Evolutionary conservation across 2,888 invertebrate genomes (phyloP), one percentile per base, ranked within the genome.

Genomic region (Malacosoma neustria): DNA sequence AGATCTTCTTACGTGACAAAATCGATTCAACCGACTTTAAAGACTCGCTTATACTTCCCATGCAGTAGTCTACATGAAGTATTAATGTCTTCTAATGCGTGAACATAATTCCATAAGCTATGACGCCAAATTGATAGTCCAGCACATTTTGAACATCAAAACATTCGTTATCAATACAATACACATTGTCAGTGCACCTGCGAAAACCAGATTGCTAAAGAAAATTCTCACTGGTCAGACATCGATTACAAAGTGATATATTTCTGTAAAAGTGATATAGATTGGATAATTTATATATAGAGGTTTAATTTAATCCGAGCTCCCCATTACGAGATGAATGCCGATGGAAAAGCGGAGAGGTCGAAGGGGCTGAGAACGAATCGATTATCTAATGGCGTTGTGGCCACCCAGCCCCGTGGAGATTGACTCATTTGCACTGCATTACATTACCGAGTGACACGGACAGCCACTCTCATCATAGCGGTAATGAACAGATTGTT

Each of bases 341-440:
- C 51, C 56, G 51, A 64, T 58, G 46, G 57, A 51, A 48, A 48
- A 55, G 41, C 51, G 53, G 58, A 54, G 56, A 52, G 52, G 52
- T 44, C 53, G 54, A 62, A 54, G 59, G 60, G 54, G 49, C 55
- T 55, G 62, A 63, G 62, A 70, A 72, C 63, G 64, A 77, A 80
- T 81, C 79, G 81, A 84, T 82, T 84, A 77, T 69, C 72, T 84
- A 84, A 85, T 84, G 70, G 79, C 66, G 54, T 55, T 66, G 64
- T 75, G 74, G 63, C 72, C 73, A 70, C 58, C 56, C 68, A 62
- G 61, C 69, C 49, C 79, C 75, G 72, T 72, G 58, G 84, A 84
- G 85, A 84, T 84, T 81, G 85, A 82, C 79, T 84, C 84, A 82
- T 85, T 82, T 82, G 84, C 85, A 82, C 82, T 79, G 82, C 77